These are phyloP conservation scores for Cancer borealis DNA, from an alignment of 2,888 invertebrate genomes.

Conservation along the genomic window DNA sequence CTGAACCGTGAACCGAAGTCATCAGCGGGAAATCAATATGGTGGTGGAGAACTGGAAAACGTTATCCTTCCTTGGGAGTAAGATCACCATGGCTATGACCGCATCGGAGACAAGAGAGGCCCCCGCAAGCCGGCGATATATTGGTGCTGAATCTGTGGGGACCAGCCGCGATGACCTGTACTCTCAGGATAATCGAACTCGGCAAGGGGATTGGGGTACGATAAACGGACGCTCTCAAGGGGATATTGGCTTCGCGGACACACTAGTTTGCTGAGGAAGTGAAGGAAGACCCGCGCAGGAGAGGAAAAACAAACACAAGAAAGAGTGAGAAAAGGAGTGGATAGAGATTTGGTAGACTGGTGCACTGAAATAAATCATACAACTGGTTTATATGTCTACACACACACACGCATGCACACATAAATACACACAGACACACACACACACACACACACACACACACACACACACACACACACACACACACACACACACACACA, in stretches of 20 bases:
- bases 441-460: constrained; percentile 20
- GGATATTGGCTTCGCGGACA: background rate
- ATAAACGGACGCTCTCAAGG: constrained; percentile 4
- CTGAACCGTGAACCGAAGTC: background rate
- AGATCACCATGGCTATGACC: background rate
- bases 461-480: constrained; percentile 20
- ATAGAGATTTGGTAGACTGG: background rate
- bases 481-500: constrained; percentile 20
- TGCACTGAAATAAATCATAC: background rate
- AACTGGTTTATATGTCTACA: background rate
- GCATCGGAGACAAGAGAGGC: background rate
- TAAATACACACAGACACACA: background rate
- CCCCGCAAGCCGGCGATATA: background rate
- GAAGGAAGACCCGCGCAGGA: background rate
- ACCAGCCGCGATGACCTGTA: constrained; percentile 10
- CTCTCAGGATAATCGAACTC: constrained; percentile 23
- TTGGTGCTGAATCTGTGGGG: constrained; percentile 24
- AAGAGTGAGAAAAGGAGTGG: background rate
- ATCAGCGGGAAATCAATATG: background rate
- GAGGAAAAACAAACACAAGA: background rate
- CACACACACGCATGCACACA: too few relatives aligned
- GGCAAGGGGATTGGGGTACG: constrained; percentile 34
- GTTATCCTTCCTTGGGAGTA: background rate
- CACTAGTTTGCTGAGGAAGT: background rate
- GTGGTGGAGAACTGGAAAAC: background rate